Evolutionary conservation across 2,888 invertebrate species (phyloP).

Genomic region (Eustalomyia histrio): DNA sequence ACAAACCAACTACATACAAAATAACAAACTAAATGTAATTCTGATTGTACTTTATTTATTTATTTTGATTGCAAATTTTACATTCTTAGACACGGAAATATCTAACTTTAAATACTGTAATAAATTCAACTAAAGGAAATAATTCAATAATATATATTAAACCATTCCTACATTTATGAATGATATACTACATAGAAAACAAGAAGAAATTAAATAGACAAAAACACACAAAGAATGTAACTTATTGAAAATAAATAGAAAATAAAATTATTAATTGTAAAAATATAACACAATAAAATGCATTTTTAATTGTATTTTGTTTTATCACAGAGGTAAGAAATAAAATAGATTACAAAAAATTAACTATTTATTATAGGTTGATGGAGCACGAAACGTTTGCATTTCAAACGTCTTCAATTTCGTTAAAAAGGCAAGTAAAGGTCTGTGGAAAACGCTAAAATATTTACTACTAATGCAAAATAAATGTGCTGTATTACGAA

Average conservation of each 20-base stretch:
- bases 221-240: conserved; percentile 37
- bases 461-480: too few species aligned
- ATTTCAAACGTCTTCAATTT: too few species aligned
- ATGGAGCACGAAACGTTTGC: too few species aligned
- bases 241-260: conserved; percentile 50
- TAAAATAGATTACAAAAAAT: background rate
- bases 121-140: background rate
- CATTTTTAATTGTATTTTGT: background rate
- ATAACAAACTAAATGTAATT: background rate
- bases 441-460: too few species aligned
- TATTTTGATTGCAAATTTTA: background rate
- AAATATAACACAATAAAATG: conserved; percentile 1
- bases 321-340: background rate
- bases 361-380: background rate
- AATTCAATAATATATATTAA: background rate
- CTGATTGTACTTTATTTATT: conserved; percentile 1
- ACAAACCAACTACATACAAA: background rate
- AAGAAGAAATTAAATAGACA: background rate
- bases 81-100: background rate
- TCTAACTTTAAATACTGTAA: background rate
- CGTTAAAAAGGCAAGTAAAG: too few species aligned
- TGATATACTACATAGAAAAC: conserved; percentile 18
- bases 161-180: conserved; percentile 11
- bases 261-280: conserved; percentile 50
- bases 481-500: too few species aligned